Evolutionary conservation across 2,113 vertebrate species (phyloP), one percentile per base, ranked within the genome.

Genomic region (Crotalus tigris): DNA sequence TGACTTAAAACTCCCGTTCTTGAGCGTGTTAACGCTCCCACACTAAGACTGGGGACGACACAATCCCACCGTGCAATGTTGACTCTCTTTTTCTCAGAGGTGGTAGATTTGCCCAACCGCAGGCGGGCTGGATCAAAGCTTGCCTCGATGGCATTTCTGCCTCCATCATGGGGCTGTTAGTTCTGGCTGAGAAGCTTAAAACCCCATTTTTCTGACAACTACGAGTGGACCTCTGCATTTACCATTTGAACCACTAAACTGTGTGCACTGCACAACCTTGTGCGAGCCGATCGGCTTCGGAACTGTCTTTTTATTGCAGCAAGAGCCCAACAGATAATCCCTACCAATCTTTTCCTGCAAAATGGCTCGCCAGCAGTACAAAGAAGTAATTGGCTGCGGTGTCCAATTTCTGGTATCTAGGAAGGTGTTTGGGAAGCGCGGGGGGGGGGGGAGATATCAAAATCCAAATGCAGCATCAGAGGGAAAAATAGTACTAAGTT

Each of bases 1-100:
- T 99, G 8, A 98, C 97, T 89, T 98, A 98, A 95, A 94, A n/a
- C 2, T 0, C 7, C 12, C 4, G 5, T 21, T 15, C 9, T 5
- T 1, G 12, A 12, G 5, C 5, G 5, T 3, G 29, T 1, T 51
- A 12, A 39, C 8, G 0, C 55, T 61, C 11, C 17, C 6, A 2
- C 49, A 29, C 29, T 4, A 21, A 21, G 11, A 5, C 29, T 24
- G 54, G 8, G 23, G 59, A 54, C 49, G 24, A 64, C n/a, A 86
- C 46, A 33, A 26, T 24, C 55, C 91, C 75, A 64, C n/a, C 29
- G 17, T 53, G 87, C 5, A 44, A 17, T 17, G 57, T 51, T n/a
- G 2, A 6, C 3, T 2, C n/a, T 7, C 5, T 7, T 49, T 6
- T 3, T 10, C 55, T 85, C 4, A 19, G 33, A n/a, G 3, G 23